Evolutionary conservation across 2,797 vertebrate species (phyloP).

Genomic region (Protonibea diacanthus): DNA sequence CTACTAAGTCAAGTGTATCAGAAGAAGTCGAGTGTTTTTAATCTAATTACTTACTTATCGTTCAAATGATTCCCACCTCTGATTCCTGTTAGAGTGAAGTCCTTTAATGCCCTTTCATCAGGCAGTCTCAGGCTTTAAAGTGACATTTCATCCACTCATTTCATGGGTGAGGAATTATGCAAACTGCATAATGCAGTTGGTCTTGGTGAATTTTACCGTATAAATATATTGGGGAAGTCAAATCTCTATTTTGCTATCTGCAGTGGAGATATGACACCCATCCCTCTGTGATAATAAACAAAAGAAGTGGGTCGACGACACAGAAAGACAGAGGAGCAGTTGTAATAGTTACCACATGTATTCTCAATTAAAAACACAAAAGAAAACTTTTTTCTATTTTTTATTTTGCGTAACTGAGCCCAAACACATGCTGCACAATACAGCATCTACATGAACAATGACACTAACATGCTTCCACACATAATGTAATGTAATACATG

Average conservation of each 20-base stretch:
- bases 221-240: neutral
- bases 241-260: neutral
- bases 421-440: neutral
- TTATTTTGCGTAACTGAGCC: neutral
- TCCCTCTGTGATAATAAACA: neutral
- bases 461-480: neutral
- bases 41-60: neutral
- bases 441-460: neutral
- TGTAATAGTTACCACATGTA: neutral
- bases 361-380: neutral
- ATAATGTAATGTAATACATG: neutral
- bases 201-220: neutral
- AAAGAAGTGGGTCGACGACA: neutral
- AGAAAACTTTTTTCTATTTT: neutral
- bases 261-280: neutral
- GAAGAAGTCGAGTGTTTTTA: neutral
- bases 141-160: neutral
- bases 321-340: neutral
- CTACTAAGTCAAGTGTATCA: neutral
- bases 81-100: neutral
- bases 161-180: neutral
- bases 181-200: constrained; percentile 1
- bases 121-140: neutral
- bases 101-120: neutral
- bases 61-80: neutral